Conservation (phyloP, 2,113 vertebrate genomes). For the Ivindomyrus marchei region DNA sequence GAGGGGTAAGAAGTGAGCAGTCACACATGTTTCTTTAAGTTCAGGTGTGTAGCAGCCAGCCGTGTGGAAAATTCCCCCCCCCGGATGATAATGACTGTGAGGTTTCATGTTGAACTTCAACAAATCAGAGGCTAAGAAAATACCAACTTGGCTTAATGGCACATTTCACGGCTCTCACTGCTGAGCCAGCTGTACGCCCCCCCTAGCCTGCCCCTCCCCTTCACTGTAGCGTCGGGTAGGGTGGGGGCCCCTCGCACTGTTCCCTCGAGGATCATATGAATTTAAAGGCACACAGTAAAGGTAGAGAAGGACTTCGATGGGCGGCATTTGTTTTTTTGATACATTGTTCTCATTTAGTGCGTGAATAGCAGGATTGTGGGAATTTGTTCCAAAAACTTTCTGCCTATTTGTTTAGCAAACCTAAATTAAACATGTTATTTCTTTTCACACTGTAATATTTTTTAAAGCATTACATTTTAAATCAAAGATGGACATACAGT, state of each 20-base stretch:
- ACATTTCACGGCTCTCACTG: slow-evolving; percentile 17
- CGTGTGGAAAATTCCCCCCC: slow-evolving; percentile 26
- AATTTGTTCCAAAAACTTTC: neutral
- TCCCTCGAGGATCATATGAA: neutral
- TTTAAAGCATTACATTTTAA: neutral
- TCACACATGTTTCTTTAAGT: slow-evolving; percentile 26
- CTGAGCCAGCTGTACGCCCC: neutral
- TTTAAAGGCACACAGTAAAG: neutral
- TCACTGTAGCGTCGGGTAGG: neutral
- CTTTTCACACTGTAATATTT: neutral
- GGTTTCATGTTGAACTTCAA: slow-evolving; percentile 33
- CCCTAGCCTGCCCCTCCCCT: neutral
- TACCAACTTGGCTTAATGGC: slow-evolving; percentile 12
- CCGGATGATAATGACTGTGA: slow-evolving; percentile 13
- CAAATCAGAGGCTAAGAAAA: slow-evolving; percentile 36
- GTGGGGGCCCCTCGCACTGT: neutral
- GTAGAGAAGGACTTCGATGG: neutral
- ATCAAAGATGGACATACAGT: neutral
- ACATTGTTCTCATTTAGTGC: neutral
- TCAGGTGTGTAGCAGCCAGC: slow-evolving; percentile 33
- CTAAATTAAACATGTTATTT: neutral
- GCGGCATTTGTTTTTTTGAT: neutral
- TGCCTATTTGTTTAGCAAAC: neutral
- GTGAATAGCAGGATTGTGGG: neutral
- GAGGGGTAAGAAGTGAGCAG: slow-evolving; percentile 2